Conservation (phyloP, 2,113 vertebrate genomes). For the Python bivittatus region DNA sequence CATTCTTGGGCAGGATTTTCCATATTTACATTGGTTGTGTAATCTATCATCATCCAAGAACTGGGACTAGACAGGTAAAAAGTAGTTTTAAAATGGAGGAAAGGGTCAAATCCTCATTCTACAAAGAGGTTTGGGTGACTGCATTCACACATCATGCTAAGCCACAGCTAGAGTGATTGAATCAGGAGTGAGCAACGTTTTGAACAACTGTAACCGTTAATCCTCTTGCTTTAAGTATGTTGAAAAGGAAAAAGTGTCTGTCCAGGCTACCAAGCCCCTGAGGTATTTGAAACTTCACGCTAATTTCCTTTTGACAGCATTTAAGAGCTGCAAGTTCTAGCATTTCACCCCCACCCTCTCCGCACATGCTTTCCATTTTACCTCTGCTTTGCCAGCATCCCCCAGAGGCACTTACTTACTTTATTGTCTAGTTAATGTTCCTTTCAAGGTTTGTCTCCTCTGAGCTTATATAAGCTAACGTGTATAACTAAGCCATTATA, state of each 20-base stretch:
- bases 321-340: neutral
- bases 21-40: neutral
- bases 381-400: neutral
- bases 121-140: neutral
- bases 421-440: slow-evolving; percentile 25
- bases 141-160: neutral
- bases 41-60: no score
- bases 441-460: slow-evolving; percentile 12
- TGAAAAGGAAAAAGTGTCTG: neutral
- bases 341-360: neutral
- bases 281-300: neutral
- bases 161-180: neutral
- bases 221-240: neutral
- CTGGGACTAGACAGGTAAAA: neutral
- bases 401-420: slow-evolving; percentile 23
- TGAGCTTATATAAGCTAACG: slow-evolving; percentile 3
- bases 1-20: neutral
- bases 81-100: neutral
- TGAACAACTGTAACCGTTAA: neutral
- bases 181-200: no score
- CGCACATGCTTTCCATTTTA: neutral
- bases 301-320: neutral
- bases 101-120: neutral
- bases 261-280: neutral
- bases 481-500: slow-evolving; percentile 15